These are phyloP conservation scores for Hippasteria phrygiana DNA, from an alignment of 53 echinoderm and acorn worm genomes.

Conservation along the genomic window DNA sequence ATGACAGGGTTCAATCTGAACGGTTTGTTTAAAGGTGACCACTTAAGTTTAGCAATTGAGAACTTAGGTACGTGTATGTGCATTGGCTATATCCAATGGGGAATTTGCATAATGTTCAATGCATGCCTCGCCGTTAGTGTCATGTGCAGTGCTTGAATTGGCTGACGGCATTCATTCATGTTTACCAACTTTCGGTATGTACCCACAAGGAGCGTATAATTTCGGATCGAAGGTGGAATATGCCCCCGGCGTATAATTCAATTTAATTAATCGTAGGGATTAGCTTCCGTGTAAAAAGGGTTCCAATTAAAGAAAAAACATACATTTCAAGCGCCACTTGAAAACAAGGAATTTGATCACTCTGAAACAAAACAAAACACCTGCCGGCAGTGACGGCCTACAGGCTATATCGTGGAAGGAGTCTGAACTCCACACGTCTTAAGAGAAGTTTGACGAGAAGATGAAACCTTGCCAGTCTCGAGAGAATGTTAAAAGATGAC, in stretches of 20 bases:
- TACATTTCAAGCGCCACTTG: background rate
- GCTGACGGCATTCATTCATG: conserved; percentile 7
- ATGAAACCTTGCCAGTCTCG: background rate
- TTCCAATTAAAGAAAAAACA: background rate
- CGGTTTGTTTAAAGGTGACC: too few relatives aligned
- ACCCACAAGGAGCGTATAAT: background rate
- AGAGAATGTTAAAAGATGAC: conserved; percentile 10
- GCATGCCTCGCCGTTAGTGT: background rate
- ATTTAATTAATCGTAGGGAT: conserved; percentile 45
- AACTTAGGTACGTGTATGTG: too few relatives aligned
- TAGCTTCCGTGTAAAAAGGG: conserved; percentile 7
- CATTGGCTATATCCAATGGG: too few relatives aligned
- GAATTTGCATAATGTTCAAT: background rate
- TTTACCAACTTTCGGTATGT: conserved; percentile 5
- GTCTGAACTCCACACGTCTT: background rate
- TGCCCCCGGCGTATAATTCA: conserved; percentile 16
- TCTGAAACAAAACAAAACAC: background rate
- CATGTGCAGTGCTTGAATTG: conserved; percentile 22
- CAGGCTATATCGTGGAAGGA: background rate
- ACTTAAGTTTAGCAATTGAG: too few relatives aligned
- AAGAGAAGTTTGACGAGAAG: background rate
- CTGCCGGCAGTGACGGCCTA: background rate
- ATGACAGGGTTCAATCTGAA: too few relatives aligned
- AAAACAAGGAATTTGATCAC: background rate
- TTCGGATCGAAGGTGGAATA: conserved; percentile 20